phyloP scores from a whole-genome alignment of 2,888 invertebrate genomes.

The Drosophila nr. perissopoda region DNA sequence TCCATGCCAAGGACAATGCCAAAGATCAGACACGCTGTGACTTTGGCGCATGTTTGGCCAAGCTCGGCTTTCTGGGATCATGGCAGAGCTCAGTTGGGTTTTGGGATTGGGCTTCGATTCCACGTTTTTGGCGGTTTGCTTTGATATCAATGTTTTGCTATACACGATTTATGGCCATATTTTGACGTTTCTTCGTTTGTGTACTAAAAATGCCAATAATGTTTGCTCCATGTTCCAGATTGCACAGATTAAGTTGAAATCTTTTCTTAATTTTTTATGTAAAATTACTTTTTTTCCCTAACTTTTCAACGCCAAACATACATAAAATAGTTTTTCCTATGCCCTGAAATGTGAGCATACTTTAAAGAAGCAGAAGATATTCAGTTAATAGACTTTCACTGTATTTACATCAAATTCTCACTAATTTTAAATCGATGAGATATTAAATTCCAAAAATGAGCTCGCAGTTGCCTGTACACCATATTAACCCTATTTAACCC shows the following conservation, averaged over 20 bases:
- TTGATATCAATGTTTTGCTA: slow-evolving; percentile 14
- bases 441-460: background rate
- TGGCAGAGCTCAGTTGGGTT: slow-evolving; percentile 1
- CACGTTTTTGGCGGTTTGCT: slow-evolving; percentile 18
- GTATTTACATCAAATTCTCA: background rate
- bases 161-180: slow-evolving; percentile 9
- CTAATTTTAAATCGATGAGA: background rate
- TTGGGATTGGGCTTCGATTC: background rate
- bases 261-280: background rate
- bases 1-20: slow-evolving; percentile 67
- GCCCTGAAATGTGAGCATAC: background rate
- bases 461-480: slow-evolving; percentile 27
- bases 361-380: background rate
- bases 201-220: slow-evolving; percentile 1
- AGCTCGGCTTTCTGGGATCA: slow-evolving; percentile 13
- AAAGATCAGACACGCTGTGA: slow-evolving; percentile 60
- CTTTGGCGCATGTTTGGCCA: slow-evolving; percentile 31
- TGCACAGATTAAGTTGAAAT: background rate
- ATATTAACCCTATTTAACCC: slow-evolving; percentile 72
- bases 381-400: background rate
- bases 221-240: background rate
- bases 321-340: background rate
- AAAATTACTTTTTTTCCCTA: background rate
- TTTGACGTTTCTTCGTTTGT: background rate
- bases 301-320: background rate